Conservation (phyloP, 2,888 invertebrate genomes). For the Polymixis lichenea region DNA sequence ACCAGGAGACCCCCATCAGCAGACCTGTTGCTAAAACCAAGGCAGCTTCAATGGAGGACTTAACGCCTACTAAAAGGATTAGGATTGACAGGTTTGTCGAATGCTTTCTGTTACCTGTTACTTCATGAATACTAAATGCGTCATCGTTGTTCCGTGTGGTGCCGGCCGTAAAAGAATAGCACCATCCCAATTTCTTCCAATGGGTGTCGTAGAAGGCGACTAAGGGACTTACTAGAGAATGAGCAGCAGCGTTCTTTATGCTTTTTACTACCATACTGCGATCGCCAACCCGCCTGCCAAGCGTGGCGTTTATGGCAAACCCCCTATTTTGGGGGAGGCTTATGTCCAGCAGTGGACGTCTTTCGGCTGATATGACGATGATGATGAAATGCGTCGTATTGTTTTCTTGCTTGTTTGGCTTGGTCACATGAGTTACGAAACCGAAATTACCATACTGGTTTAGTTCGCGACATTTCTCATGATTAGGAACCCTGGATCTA, state of each 20-base stretch:
- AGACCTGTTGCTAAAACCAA: constrained; percentile 77
- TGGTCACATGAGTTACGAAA: not conserved
- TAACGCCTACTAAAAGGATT: constrained; percentile 82
- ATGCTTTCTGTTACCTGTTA: not conserved
- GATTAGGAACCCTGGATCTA: not conserved
- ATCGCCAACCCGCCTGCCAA: too few species aligned
- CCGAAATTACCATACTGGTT: not conserved
- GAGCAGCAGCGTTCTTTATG: too few species aligned
- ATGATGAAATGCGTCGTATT: not conserved
- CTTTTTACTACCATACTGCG: too few species aligned
- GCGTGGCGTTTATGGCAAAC: too few species aligned
- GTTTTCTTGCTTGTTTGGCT: not conserved
- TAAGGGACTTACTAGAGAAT: too few species aligned
- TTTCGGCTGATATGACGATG: too few species aligned
- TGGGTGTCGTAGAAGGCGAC: too few species aligned
- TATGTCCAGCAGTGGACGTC: too few species aligned
- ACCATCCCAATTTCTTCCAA: too few species aligned
- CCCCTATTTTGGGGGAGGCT: too few species aligned
- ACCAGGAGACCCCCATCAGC: constrained; percentile 63
- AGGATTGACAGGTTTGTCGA: constrained; percentile 73
- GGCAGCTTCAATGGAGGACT: constrained; percentile 86
- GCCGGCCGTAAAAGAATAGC: too few species aligned
- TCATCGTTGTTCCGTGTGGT: too few species aligned
- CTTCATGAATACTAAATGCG: not conserved
- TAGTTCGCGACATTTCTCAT: not conserved